Evolutionary conservation across 2,888 invertebrate species (phyloP), one percentile per base, ranked within the genome.

Genomic region (Ennomos quercinarius): DNA sequence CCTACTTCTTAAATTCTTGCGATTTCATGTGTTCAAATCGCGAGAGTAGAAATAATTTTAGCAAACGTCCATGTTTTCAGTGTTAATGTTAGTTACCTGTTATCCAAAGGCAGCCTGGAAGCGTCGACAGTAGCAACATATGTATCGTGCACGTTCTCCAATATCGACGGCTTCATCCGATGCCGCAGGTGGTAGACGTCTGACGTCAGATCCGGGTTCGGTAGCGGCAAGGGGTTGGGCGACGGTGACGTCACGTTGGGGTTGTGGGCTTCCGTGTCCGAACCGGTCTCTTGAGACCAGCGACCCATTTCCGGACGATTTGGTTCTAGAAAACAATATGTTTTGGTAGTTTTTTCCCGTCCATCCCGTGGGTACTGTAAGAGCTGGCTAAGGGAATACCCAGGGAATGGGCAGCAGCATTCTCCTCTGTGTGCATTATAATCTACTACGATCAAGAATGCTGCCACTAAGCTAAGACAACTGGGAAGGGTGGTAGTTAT

Each of bases 281-380:
- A 96, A 8, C 95, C 96, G 0, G 96, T 96, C 67, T 96, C 96
- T 57, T 96, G 96, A 0, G 96, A 96, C 97, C 97, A 96, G 38
- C 96, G 94, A 12, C 95, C 83, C 69, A 80, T 77, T 39, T 87
- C 87, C 34, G 80, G 74, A 0, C 84, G 84, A 61, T 76, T 84
- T 10, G 80, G 50, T 57, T 87, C 87, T 89, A 36, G 8, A 41
- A 17, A 11, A 38, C 10, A 27, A 27, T n/a, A 27, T 27, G 6
- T 27, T 27, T 27, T 2, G 27, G 27, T 27, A 5, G 4, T 27
- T 27, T 27, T 27, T 6, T 27, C 3, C 17, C 17, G 17, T 17
- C 17, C 17, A n/a, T n/a, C n/a, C n/a, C 17, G 17, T 17, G 17
- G 17, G 27, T 27, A 0, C 27, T 5, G 17, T 17, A 27, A 27